phyloP scores from a whole-genome alignment of 2,888 invertebrate genomes.

The Brenthis hecate region DNA sequence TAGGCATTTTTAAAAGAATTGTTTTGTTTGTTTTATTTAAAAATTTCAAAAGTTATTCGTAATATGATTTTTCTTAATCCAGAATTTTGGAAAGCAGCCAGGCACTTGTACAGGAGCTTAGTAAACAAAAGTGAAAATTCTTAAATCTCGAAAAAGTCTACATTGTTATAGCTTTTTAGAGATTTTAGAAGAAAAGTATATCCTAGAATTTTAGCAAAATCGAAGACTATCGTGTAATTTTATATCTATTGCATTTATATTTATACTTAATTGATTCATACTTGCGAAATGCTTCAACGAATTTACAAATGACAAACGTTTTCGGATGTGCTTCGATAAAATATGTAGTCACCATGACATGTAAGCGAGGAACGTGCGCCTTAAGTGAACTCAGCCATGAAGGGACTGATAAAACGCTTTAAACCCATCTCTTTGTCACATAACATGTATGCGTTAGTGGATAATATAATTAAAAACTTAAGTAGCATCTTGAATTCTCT shows the following conservation, averaged over 20 bases:
- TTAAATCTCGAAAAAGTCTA: no score
- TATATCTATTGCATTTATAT: slow-evolving; percentile 1
- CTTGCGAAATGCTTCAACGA: background rate
- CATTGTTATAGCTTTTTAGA: no score
- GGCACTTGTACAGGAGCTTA: slow-evolving; percentile 27
- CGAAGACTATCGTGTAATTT: no score
- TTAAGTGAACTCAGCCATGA: slow-evolving; percentile 35
- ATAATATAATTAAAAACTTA: slow-evolving; percentile 5
- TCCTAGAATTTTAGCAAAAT: no score
- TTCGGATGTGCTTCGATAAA: slow-evolving; percentile 33
- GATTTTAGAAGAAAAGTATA: no score
- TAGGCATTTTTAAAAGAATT: no score
- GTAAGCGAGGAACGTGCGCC: slow-evolving; percentile 29
- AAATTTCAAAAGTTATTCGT: no score
- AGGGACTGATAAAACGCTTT: slow-evolving; percentile 35
- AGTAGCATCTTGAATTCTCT: background rate
- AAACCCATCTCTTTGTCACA: slow-evolving; percentile 24
- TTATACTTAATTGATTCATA: slow-evolving; percentile 7
- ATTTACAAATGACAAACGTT: slow-evolving; percentile 31
- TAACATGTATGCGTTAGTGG: slow-evolving; percentile 7
- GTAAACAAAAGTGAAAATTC: slow-evolving; percentile 17
- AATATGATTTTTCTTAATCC: slow-evolving; percentile 16
- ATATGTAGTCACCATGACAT: slow-evolving; percentile 33
- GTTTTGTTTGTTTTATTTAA: no score
- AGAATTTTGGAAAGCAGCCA: slow-evolving; percentile 30